Conservation (phyloP, 2,797 vertebrate genomes). For the Limosa lapponica region DNA sequence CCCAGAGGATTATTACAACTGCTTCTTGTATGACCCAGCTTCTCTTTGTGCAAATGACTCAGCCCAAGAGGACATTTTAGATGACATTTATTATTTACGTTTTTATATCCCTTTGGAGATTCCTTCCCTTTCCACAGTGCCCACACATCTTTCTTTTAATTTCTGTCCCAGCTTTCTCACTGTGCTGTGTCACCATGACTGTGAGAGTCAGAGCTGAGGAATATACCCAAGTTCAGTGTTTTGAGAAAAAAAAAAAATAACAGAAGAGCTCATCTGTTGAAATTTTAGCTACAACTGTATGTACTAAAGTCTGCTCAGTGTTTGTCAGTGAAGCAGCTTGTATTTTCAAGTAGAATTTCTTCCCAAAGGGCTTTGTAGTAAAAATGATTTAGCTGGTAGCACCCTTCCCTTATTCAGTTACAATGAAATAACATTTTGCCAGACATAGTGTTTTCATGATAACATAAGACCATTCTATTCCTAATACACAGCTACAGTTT, state of each 20-base stretch:
- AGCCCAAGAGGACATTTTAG: neutral
- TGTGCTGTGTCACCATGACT: neutral
- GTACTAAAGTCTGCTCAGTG: neutral
- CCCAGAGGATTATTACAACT: neutral
- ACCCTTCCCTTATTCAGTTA: neutral
- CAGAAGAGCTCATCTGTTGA: neutral
- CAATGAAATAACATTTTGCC: neutral
- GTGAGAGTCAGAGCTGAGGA: neutral
- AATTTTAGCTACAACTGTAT: neutral
- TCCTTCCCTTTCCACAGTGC: neutral
- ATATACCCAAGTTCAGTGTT: neutral
- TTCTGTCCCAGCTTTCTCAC: neutral
- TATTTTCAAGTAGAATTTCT: neutral
- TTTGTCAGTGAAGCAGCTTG: neutral
- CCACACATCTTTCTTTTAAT: neutral
- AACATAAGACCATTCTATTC: rapidly evolving
- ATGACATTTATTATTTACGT: conserved; percentile 12
- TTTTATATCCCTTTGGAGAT: neutral
- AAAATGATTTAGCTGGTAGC: neutral
- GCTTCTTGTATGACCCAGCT: neutral
- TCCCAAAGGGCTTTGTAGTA: neutral
- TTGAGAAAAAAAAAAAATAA: neutral
- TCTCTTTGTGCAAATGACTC: neutral
- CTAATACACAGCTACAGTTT: neutral
- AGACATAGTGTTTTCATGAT: neutral